Percentiles rank a stretch among this genome's conserved stretches.
These are phyloP conservation scores for Calosoma granatense DNA, from an alignment of 1,140 invertebrate genomes.

Conservation along the genomic window DNA sequence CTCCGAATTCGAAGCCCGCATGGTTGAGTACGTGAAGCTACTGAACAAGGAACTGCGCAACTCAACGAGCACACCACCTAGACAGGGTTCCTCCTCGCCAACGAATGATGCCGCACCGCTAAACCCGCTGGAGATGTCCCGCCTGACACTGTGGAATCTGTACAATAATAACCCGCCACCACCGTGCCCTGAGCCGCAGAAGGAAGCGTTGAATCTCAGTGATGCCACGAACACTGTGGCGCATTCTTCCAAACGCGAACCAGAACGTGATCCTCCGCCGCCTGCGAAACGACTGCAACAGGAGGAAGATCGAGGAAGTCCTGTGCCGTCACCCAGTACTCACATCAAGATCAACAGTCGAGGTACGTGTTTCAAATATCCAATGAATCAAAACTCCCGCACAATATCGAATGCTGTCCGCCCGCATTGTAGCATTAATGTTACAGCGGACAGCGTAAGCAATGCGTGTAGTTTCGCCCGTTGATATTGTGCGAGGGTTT, in stretches of 20 bases:
- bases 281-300: slow-evolving; percentile 30
- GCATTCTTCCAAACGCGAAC: slow-evolving; percentile 49
- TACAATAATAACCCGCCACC: slow-evolving; percentile 54
- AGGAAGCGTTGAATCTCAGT: slow-evolving; percentile 50
- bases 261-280: slow-evolving; percentile 44
- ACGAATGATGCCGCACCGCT: slow-evolving; percentile 44
- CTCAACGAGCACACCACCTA: slow-evolving; percentile 37
- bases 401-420: too few relatives aligned
- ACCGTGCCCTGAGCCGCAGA: slow-evolving; percentile 38
- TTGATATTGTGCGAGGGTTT: too few relatives aligned
- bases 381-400: too few relatives aligned
- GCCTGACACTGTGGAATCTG: slow-evolving; percentile 70
- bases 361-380: slow-evolving; percentile 49
- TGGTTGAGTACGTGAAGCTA: slow-evolving; percentile 66
- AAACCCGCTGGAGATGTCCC: slow-evolving; percentile 59
- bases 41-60: slow-evolving; percentile 43
- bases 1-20: slow-evolving; percentile 60
- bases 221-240: slow-evolving; percentile 30
- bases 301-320: slow-evolving; percentile 24
- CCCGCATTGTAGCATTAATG: too few relatives aligned
- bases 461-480: too few relatives aligned
- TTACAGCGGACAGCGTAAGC: too few relatives aligned
- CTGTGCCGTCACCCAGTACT: slow-evolving; percentile 43
- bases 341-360: slow-evolving; percentile 84
- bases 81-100: slow-evolving; percentile 46